phyloP scores from a whole-genome alignment of 2,113 vertebrate species.

The Budorcas taxicolor region DNA sequence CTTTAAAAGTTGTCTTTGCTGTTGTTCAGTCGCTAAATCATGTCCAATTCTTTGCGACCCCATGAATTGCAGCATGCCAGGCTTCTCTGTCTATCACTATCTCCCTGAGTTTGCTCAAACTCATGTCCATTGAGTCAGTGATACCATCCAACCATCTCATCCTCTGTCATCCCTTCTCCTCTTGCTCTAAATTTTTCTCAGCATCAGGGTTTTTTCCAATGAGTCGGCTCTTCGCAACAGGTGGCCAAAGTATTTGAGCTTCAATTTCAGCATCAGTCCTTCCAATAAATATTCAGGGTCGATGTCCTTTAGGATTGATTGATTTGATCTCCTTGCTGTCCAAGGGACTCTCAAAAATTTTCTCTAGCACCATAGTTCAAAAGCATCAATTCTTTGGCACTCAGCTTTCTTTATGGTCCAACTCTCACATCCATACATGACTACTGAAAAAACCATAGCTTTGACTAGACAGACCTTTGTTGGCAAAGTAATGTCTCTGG shows the following conservation, averaged over 20 bases:
- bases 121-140: neutral
- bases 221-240: accelerated
- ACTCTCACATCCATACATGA: neutral
- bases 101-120: neutral
- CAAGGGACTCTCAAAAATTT: neutral
- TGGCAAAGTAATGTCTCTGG: neutral
- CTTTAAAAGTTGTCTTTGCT: neutral
- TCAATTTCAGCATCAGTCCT: neutral
- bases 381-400: neutral
- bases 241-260: neutral
- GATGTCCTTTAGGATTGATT: neutral
- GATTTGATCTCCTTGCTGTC: neutral
- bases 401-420: neutral
- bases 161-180: neutral
- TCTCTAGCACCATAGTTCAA: neutral
- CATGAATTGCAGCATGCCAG: neutral
- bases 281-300: neutral
- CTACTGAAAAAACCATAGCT: neutral
- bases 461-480: neutral
- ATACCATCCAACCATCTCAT: neutral
- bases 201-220: neutral
- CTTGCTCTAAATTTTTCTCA: neutral
- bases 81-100: neutral
- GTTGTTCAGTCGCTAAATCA: neutral
- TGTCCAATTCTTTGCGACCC: neutral